Base-by-base conservation (phyloP, 1,140 invertebrate species). In the Diabrotica virgifera region DNA sequence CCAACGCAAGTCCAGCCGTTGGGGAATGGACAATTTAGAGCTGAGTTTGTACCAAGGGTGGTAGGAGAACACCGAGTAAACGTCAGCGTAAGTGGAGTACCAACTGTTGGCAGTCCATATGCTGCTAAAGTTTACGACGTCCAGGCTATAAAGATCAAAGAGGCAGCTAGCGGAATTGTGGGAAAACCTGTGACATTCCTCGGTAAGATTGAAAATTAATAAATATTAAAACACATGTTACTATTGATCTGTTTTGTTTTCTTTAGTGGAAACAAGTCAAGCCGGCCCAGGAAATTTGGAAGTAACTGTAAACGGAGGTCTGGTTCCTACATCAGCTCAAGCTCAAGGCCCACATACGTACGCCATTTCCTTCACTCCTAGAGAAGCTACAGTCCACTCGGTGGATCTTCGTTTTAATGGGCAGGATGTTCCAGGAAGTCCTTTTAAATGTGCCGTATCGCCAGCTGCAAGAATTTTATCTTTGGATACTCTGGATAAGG, bases 251-350 rank as follows among this genome's bases (percentile, higher is more conserved):
- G 24, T 24, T 24, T 24, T 24, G 0, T 5, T 46, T 46, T 66
- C 66, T 74, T 9, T 76, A 96, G 97, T 99, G 70, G 96, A 99
- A 83, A 98, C 96, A 8, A 93, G 93, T 76, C 92, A 95, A 81
- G 96, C 96, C 36, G 97, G 97, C 36, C 94, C 88, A 36, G 97
- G 97, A 8, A 98, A 98, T 80, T 80, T 99, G 52, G 97, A 99
- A 80, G 96, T 99, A 36, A 96, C 95, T 0, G 96, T 99, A 3
- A 97, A 97, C 73, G 94, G 95, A 52, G 97, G 96, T 0, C 88
- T 94, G 66, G 94, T 97, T 36, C 94, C 96, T 2, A 98, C 96
- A 6, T 95, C 94, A 38, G 96, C 97, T 7, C 92, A 96, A 78
- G 92, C 94, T 11, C 91, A 98, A 76, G 95, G 95, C 52, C 90